These are phyloP conservation scores for Carpatolechia fugitivella DNA, from an alignment of 2,888 invertebrate species.

Conservation along the genomic window DNA sequence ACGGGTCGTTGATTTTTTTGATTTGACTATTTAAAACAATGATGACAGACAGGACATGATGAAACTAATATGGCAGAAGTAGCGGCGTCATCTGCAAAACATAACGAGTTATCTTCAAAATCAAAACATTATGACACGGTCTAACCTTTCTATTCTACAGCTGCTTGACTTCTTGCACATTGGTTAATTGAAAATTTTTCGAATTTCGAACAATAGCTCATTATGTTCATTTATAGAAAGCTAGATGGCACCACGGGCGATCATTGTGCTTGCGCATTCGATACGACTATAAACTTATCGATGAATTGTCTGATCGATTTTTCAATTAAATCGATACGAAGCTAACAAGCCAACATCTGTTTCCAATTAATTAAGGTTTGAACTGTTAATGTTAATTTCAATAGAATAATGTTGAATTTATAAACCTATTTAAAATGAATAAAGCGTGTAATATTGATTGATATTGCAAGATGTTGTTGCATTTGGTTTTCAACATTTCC, in stretches of 20 bases:
- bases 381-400: constrained; percentile 40
- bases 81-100: background rate
- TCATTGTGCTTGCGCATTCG: constrained; percentile 66
- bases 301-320: constrained; percentile 46
- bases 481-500: background rate
- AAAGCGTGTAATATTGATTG: constrained; percentile 1
- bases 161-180: constrained; percentile 3
- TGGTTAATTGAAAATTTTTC: constrained; percentile 60
- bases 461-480: background rate
- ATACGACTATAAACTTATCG: constrained; percentile 48
- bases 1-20: too few relatives aligned
- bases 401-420: constrained; percentile 5
- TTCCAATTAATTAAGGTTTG: constrained; percentile 69
- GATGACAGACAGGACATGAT: too few relatives aligned
- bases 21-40: too few relatives aligned
- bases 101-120: too few relatives aligned
- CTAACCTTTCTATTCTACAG: background rate
- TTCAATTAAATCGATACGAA: constrained; percentile 70
- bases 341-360: constrained; percentile 76
- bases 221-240: constrained; percentile 69
- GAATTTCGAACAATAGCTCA: constrained; percentile 70
- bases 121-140: background rate
- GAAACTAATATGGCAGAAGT: too few relatives aligned
- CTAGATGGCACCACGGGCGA: constrained; percentile 56
- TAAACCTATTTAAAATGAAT: constrained; percentile 8